Conservation (phyloP, 2,113 vertebrate species). For the Gulo gulo region DNA sequence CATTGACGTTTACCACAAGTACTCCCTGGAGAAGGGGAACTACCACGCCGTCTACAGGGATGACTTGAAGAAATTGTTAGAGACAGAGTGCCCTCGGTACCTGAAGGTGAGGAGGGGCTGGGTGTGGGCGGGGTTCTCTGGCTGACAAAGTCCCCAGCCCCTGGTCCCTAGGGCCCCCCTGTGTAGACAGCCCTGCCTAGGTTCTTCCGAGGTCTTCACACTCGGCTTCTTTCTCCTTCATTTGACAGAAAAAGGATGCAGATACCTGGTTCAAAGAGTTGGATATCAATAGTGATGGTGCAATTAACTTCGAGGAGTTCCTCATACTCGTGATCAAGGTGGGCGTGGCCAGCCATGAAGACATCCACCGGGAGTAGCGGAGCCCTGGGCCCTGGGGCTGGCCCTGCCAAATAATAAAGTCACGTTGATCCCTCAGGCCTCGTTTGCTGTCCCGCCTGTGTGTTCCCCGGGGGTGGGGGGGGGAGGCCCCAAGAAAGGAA, state of each 20-base stretch:
- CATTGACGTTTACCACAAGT: conserved; percentile 24
- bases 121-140: background rate
- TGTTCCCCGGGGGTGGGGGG: background rate
- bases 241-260: conserved; percentile 50
- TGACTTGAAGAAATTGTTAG: conserved; percentile 34
- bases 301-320: conserved; percentile 70
- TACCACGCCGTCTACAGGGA: background rate
- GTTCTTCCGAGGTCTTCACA: background rate
- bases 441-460: background rate
- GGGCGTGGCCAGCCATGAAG: background rate
- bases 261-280: conserved; percentile 35
- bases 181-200: background rate
- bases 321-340: conserved; percentile 10
- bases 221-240: background rate
- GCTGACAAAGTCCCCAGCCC: background rate
- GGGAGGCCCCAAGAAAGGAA: background rate
- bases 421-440: conserved; percentile 40
- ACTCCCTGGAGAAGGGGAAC: background rate
- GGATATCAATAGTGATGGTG: conserved; percentile 51
- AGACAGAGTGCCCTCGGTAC: background rate
- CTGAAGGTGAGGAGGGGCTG: conserved; percentile 29
- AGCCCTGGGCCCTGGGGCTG: background rate
- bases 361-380: conserved; percentile 11
- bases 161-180: accelerated
- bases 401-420: conserved; percentile 59